Evolutionary conservation across 1,140 invertebrate species (phyloP).

Genomic region (Vanessa atalanta): DNA sequence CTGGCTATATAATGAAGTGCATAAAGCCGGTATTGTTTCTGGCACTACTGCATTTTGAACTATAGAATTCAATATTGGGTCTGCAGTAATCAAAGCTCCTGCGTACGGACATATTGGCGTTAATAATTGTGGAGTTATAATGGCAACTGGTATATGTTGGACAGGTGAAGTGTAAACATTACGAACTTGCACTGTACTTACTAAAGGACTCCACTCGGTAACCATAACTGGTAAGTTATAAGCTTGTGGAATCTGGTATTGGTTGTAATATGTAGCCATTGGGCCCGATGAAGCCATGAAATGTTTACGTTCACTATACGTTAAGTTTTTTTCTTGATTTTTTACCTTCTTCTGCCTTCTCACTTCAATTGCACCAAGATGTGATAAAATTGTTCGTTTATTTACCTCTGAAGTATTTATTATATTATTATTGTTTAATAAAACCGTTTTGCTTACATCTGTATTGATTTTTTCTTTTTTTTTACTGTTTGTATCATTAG

Average conservation of each 20-base stretch:
- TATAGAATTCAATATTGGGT: conserved; percentile 30
- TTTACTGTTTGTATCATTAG: not conserved
- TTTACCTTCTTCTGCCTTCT: not conserved
- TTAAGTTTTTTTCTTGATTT: not conserved
- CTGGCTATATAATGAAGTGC: conserved; percentile 8
- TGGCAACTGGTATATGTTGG: conserved; percentile 35
- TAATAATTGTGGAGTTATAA: conserved; percentile 38
- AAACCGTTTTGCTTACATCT: not conserved
- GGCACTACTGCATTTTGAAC: conserved; percentile 23
- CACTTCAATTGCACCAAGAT: not conserved
- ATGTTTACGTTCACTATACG: not conserved
- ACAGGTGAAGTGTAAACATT: conserved; percentile 30
- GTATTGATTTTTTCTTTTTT: not conserved
- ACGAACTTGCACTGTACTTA: conserved; percentile 25
- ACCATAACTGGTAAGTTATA: conserved; percentile 37
- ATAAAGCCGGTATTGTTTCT: conserved; percentile 25
- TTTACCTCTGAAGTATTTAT: not conserved
- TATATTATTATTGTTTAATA: not conserved
- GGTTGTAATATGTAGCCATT: conserved; percentile 44
- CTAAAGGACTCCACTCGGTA: conserved; percentile 40
- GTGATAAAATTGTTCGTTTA: not conserved
- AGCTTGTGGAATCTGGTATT: conserved; percentile 34
- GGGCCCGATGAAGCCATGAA: not conserved
- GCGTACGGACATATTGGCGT: conserved; percentile 42
- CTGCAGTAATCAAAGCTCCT: conserved; percentile 18